Conservation (phyloP, 1,140 invertebrate species). For the Teleogryllus occipitalis region DNA sequence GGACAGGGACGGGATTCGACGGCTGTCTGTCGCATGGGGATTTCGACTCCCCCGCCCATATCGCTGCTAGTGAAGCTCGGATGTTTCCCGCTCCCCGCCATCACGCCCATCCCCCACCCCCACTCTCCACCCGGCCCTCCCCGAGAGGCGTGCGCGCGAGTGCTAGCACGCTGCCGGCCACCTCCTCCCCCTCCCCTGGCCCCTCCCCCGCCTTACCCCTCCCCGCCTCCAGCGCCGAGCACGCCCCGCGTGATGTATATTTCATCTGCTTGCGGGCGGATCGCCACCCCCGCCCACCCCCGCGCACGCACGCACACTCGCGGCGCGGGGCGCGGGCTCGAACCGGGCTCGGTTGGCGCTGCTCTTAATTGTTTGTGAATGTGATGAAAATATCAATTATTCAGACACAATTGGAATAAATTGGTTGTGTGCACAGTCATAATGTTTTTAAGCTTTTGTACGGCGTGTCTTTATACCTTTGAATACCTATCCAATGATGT, state of each 20-base stretch:
- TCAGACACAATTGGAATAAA: conserved; percentile 20
- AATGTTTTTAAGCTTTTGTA: conserved; percentile 16
- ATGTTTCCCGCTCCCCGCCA: too few relatives aligned
- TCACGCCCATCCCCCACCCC: too few relatives aligned
- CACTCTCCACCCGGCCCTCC: too few relatives aligned
- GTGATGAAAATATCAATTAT: conserved; percentile 26
- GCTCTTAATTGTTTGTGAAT: conserved; percentile 21
- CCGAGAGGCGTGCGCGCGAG: too few relatives aligned
- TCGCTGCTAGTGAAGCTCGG: too few relatives aligned
- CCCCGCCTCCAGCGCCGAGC: too few relatives aligned
- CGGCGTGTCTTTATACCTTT: conserved; percentile 4
- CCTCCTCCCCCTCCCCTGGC: too few relatives aligned
- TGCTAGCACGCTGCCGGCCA: too few relatives aligned
- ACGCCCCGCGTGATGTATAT: neutral
- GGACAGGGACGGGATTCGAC: too few relatives aligned
- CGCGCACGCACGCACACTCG: neutral
- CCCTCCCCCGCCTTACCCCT: too few relatives aligned
- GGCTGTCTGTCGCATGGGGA: too few relatives aligned
- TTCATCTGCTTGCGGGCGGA: neutral
- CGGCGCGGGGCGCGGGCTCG: neutral
- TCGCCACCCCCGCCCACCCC: neutral
- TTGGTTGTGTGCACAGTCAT: conserved; percentile 14
- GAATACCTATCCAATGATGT: conserved; percentile 14
- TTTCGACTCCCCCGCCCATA: too few relatives aligned
- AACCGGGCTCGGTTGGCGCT: neutral